phyloP scores from a whole-genome alignment of 1,140 invertebrate genomes.

The Rhyzopertha dominica region DNA sequence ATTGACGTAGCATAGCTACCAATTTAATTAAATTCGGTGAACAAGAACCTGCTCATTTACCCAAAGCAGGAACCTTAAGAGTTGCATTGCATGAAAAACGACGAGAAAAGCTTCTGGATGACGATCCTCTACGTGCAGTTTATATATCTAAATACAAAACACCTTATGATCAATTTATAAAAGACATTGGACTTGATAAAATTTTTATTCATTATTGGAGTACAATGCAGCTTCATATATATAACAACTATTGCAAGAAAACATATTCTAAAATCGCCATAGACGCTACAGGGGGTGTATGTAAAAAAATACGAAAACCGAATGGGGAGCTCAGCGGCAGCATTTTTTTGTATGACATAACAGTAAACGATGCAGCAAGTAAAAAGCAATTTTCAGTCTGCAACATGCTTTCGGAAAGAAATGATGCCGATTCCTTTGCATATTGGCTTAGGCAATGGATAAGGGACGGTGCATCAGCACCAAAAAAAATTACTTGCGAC shows the following conservation, averaged over 20 bases:
- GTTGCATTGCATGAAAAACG: background rate
- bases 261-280: constrained; percentile 2
- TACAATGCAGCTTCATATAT: background rate
- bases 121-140: background rate
- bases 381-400: constrained; percentile 7
- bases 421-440: background rate
- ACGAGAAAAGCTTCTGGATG: background rate
- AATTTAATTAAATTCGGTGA: constrained; percentile 1
- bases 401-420: constrained; percentile 1
- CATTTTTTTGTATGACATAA: constrained; percentile 8
- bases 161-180: constrained; percentile 1
- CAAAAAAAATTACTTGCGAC: constrained; percentile 3
- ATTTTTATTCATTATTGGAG: constrained; percentile 9
- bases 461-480: background rate
- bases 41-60: background rate
- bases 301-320: background rate
- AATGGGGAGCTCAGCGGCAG: background rate
- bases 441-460: constrained; percentile 4
- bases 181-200: constrained; percentile 5
- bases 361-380: background rate
- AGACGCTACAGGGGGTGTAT: constrained; percentile 2
- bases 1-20: background rate
- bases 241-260: constrained; percentile 10
- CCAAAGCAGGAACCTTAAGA: background rate
- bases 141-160: background rate